Percentiles rank a stretch among this genome's conserved stretches.
These are phyloP conservation scores for Theonella swinhoei DNA, from an alignment of 37 sponge, comb jelly and placozoan species.

Conservation along the genomic window DNA sequence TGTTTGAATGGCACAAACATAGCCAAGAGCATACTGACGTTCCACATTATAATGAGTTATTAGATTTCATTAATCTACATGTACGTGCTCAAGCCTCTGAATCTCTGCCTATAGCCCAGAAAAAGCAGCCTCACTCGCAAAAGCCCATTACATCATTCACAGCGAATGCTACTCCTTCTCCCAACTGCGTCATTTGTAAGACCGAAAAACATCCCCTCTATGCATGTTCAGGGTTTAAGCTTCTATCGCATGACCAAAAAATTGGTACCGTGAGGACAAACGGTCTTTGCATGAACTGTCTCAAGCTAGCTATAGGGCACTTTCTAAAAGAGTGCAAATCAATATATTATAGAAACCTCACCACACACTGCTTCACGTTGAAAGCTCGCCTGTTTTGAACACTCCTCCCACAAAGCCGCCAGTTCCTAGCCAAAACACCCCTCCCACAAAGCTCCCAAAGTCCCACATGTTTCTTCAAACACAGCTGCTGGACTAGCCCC, in stretches of 20 bases:
- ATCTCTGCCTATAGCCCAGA: not conserved
- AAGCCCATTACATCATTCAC: not conserved
- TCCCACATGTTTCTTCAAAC: not conserved
- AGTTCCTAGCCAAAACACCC: too few relatives aligned
- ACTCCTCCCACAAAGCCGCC: not conserved
- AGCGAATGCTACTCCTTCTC: not conserved
- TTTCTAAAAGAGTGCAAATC: constrained; percentile 9
- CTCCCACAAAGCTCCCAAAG: constrained; percentile 7
- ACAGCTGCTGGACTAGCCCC: not conserved
- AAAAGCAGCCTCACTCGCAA: not conserved
- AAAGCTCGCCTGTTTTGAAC: not conserved
- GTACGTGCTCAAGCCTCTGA: constrained; percentile 21
- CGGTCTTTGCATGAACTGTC: constrained; percentile 7
- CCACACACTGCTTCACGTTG: constrained; percentile 18
- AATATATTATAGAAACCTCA: constrained; percentile 16
- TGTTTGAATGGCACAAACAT: constrained; percentile 45
- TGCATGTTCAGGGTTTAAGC: constrained; percentile 3
- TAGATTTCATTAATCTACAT: constrained; percentile 11
- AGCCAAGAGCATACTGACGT: not conserved
- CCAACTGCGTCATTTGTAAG: not conserved
- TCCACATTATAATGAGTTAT: constrained; percentile 11
- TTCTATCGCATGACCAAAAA: constrained; percentile 14
- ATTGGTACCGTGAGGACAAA: not conserved
- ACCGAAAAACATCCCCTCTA: constrained; percentile 22
- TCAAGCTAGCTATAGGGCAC: constrained; percentile 22